Percentiles rank a stretch among this genome's conserved stretches.
Evolutionary conservation across 2,888 invertebrate species (phyloP).

Genomic region (Sphaerophoria taeniata): DNA sequence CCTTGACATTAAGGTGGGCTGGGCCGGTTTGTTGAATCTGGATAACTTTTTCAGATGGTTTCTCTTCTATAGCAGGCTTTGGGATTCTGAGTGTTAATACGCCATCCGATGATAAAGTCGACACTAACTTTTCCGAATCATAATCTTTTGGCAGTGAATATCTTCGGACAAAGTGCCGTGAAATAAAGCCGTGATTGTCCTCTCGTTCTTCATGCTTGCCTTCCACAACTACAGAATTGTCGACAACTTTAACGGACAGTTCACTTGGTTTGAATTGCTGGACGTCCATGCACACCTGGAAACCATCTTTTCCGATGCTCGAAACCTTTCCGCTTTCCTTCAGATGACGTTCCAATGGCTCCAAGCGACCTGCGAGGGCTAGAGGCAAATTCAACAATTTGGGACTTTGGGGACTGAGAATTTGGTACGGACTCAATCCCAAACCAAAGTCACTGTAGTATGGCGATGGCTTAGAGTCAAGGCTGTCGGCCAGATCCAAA

Average conservation of each 20-base stretch:
- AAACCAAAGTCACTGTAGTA: conserved; percentile 13
- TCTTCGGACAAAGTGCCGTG: conserved; percentile 90
- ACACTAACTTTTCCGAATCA: conserved; percentile 88
- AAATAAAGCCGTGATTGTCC: conserved; percentile 89
- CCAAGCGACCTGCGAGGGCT: conserved; percentile 1
- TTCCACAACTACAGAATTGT: conserved; percentile 86
- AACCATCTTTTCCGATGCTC: conserved; percentile 85
- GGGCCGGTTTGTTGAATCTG: conserved; percentile 85
- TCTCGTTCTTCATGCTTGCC: conserved; percentile 89
- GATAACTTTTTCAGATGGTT: conserved; percentile 83
- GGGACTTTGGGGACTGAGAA: conserved; percentile 5
- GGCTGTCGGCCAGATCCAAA: conserved; percentile 39
- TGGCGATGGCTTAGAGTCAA: conserved; percentile 32
- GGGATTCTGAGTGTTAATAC: conserved; percentile 90
- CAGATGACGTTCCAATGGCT: neutral
- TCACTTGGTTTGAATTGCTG: conserved; percentile 89
- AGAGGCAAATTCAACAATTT: conserved; percentile 5
- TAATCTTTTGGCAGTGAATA: conserved; percentile 87
- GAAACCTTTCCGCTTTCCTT: neutral
- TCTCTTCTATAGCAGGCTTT: conserved; percentile 76
- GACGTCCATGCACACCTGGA: conserved; percentile 87
- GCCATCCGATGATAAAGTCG: conserved; percentile 91
- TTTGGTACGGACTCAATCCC: conserved; percentile 29
- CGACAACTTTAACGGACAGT: conserved; percentile 87
- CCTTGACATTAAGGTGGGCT: conserved; percentile 74